phyloP scores from a whole-genome alignment of 2,888 invertebrate genomes.

The Parasteatoda lunata region DNA sequence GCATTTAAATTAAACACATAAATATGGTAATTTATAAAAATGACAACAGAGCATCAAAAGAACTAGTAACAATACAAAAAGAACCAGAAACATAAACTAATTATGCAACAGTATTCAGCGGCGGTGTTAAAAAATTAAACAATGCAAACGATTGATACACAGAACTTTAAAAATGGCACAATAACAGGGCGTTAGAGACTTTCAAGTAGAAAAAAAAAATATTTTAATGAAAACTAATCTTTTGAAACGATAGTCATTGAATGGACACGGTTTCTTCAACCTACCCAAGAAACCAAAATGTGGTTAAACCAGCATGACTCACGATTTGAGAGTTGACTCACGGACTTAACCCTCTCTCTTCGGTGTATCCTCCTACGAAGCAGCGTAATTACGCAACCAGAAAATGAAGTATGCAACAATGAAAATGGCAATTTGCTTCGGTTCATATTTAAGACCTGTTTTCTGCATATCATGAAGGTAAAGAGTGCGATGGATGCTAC shows the following conservation, averaged over 20 bases:
- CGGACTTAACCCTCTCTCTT: conserved; percentile 33
- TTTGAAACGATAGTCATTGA: neutral
- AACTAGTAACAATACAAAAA: too few relatives aligned
- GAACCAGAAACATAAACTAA: too few relatives aligned
- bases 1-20: too few relatives aligned
- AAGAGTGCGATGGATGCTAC: neutral
- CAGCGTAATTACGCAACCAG: conserved; percentile 12
- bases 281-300: conserved; percentile 5
- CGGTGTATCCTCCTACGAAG: conserved; percentile 26
- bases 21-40: too few relatives aligned
- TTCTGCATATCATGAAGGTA: neutral
- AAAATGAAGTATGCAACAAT: neutral
- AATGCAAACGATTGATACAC: too few relatives aligned
- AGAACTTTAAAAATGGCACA: too few relatives aligned
- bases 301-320: conserved; percentile 40
- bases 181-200: too few relatives aligned
- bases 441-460: conserved; percentile 10
- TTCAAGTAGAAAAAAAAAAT: too few relatives aligned
- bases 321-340: conserved; percentile 44
- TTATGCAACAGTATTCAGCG: too few relatives aligned
- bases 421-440: conserved; percentile 13
- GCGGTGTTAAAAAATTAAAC: too few relatives aligned
- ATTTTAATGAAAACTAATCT: too few relatives aligned
- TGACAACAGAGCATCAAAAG: too few relatives aligned
- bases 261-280: conserved; percentile 12